Percentiles rank a stretch among this genome's conserved stretches.
Conservation (phyloP, 2,888 invertebrate species). For the Heterodera filipjevi region DNA sequence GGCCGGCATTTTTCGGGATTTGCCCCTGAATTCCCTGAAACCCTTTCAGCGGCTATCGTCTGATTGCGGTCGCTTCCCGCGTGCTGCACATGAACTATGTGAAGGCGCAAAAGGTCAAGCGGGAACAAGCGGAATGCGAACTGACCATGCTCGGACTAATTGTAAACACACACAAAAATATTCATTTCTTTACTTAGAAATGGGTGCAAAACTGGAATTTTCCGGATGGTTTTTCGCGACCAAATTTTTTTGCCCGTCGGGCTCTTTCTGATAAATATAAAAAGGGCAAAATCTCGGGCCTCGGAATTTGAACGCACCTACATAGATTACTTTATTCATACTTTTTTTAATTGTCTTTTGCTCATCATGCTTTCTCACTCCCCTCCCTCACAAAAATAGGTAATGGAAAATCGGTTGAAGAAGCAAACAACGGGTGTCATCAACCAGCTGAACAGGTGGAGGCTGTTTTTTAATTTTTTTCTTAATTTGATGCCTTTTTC, state of each 20-base stretch:
- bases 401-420: conserved; percentile 87
- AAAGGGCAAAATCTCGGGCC: too few species aligned
- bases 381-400: neutral
- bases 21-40: neutral
- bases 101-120: conserved; percentile 56
- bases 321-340: too few species aligned
- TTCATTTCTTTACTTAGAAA: neutral
- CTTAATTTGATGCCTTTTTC: neutral
- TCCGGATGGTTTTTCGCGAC: too few species aligned
- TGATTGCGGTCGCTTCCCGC: conserved; percentile 70
- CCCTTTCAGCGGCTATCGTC: conserved; percentile 64
- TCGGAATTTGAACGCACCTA: too few species aligned
- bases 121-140: conserved; percentile 64
- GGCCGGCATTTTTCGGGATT: too few species aligned
- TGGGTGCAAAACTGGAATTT: too few species aligned
- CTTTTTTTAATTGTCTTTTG: too few species aligned
- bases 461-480: neutral
- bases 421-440: conserved; percentile 68
- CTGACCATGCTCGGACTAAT: conserved; percentile 83
- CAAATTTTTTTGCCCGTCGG: too few species aligned
- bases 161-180: conserved; percentile 54
- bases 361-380: too few species aligned
- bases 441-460: conserved; percentile 51
- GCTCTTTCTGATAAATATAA: too few species aligned
- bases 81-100: conserved; percentile 66